Percentiles rank a stretch among this genome's conserved stretches.
Evolutionary conservation across 2,888 invertebrate species (phyloP).

Genomic region (Dusona sp.): DNA sequence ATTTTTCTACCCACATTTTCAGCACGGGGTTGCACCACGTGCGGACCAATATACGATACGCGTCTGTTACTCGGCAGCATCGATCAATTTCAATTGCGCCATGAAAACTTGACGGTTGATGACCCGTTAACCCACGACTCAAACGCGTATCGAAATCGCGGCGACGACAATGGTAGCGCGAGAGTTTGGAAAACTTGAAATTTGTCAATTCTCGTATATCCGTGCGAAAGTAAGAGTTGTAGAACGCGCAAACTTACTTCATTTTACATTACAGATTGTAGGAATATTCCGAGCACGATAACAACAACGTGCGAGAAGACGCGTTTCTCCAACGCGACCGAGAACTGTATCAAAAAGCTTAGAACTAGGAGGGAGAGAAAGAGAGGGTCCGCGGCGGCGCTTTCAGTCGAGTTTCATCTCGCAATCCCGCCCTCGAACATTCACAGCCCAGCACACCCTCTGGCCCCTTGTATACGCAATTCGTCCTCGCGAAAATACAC

Average conservation of each 20-base stretch:
- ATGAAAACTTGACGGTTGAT: not conserved
- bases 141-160: not conserved
- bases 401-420: not conserved
- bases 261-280: conserved; percentile 5
- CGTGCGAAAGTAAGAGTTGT: not conserved
- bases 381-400: not conserved
- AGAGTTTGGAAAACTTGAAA: not conserved
- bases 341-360: not conserved
- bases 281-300: not conserved
- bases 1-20: not conserved
- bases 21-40: not conserved
- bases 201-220: not conserved
- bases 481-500: not conserved
- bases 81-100: not conserved
- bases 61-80: not conserved
- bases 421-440: conserved; percentile 9
- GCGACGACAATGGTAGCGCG: not conserved
- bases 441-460: not conserved
- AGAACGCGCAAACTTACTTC: not conserved
- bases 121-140: not conserved
- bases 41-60: not conserved
- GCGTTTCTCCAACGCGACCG: not conserved
- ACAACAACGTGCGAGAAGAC: not conserved
- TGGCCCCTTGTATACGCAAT: not conserved
- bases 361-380: conserved; percentile 1